Base-by-base conservation (phyloP, 1,140 invertebrate genomes). In the Chironomus tepperi region DNA sequence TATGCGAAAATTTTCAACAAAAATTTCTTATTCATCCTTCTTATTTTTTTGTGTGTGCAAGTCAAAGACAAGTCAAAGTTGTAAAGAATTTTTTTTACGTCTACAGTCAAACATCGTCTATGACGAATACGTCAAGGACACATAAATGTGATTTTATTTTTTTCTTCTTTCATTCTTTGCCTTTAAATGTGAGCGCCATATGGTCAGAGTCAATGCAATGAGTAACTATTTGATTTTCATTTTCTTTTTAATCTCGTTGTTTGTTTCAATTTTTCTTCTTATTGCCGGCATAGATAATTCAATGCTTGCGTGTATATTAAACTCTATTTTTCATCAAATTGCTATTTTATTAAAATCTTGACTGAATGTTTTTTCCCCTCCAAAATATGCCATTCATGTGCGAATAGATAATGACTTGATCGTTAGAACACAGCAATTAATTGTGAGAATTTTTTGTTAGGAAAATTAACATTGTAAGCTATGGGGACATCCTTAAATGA, bases 181-280 rank as follows among this genome's bases (percentile, higher is more conserved):
- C 43, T 47, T 47, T 2, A 57, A 57, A 57, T 15, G 47, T 57
- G 47, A 57, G 47, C n/a, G 47, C 47, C 47, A 57, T 57, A 57
- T 57, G 47, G 47, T 15, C 47, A 57, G 47, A 57, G 47, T 57
- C 47, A 57, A 57, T 57, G 12, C 10, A 12, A n/a, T 57, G 47
- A 57, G 47, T 57, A n/a, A 12, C n/a, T n/a, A 57, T 57, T 57
- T n/a, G n/a, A 57, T 57, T 57, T 57, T 57, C 47, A 57, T 57
- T 57, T 57, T 57, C 12, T 57, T n/a, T 57, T 57, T n/a, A 34
- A 34, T 34, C 24, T 34, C 24, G 5, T 34, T 34, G 24, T 34
- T 34, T 34, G 24, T 34, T 34, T 34, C 24, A 34, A 34, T 34
- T 47, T 10, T 47, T 8, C 7, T 57, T 12, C 3, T 57, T 5